A percentile compares a stretch with the other conserved stretches of the same genome.
Conservation (phyloP, 2,888 invertebrate species). For the Orthosia cruda region DNA sequence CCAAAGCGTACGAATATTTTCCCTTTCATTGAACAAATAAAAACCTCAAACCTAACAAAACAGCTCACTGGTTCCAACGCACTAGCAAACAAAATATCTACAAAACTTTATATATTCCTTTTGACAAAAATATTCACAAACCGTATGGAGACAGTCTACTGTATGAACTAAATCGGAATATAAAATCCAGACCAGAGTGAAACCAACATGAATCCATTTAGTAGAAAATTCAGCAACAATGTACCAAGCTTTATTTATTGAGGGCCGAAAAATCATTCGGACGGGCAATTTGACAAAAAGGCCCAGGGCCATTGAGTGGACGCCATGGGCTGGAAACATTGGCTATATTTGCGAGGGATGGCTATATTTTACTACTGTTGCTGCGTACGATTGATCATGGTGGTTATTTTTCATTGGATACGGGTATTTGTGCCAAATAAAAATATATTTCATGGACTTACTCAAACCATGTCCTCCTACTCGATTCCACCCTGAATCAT, state of each 20-base stretch:
- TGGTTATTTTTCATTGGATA: slow-evolving; percentile 10
- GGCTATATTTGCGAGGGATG: slow-evolving; percentile 26
- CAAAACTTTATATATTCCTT: neutral
- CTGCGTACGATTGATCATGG: slow-evolving; percentile 27
- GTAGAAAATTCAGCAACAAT: slow-evolving; percentile 38
- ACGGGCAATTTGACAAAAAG: slow-evolving; percentile 53
- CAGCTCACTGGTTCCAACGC: slow-evolving; percentile 2
- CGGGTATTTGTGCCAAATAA: neutral
- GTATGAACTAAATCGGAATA: slow-evolving; percentile 42
- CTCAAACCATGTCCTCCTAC: no score
- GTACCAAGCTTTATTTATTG: slow-evolving; percentile 41
- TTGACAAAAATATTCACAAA: slow-evolving; percentile 20
- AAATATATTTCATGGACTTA: no score
- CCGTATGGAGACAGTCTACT: slow-evolving; percentile 2
- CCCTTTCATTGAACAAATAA: neutral
- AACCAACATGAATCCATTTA: slow-evolving; percentile 49
- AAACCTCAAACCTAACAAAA: neutral
- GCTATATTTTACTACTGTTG: slow-evolving; percentile 35
- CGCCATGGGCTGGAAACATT: slow-evolving; percentile 47
- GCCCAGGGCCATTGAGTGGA: slow-evolving; percentile 36
- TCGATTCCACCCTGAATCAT: no score
- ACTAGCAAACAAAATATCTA: slow-evolving; percentile 2
- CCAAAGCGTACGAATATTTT: neutral
- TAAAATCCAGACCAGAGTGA: slow-evolving; percentile 38
- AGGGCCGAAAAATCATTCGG: slow-evolving; percentile 48